Evolutionary conservation across 2,888 invertebrate species (phyloP).

Genomic region (Sphecodes monilicornis): DNA sequence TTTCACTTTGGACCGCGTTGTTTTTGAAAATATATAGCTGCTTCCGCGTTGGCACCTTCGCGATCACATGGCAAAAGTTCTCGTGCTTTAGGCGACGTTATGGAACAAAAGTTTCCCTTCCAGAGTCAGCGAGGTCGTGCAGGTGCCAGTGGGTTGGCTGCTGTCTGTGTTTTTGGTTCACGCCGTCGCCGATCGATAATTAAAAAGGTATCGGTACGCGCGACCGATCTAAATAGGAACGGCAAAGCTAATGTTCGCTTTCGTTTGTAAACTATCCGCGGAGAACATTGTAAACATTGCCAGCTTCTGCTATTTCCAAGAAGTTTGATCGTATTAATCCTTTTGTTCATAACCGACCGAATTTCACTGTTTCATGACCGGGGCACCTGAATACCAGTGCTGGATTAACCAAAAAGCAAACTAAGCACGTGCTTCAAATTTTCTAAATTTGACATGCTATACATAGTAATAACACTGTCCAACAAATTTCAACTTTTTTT

Average conservation of each 20-base stretch:
- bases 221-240: conserved; percentile 25
- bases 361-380: not conserved
- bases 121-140: conserved; percentile 46
- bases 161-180: conserved; percentile 38
- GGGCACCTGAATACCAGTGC: no score
- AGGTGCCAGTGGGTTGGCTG: conserved; percentile 14
- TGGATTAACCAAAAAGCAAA: no score
- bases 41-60: not conserved
- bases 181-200: conserved; percentile 54
- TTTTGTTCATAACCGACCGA: not conserved
- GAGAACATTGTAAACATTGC: not conserved
- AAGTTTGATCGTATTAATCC: not conserved
- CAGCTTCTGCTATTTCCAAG: not conserved
- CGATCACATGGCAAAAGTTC: conserved; percentile 19
- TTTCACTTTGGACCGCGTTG: not conserved
- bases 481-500: no score
- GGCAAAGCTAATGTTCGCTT: not conserved
- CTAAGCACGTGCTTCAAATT: no score
- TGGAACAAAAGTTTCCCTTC: conserved; percentile 41
- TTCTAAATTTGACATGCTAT: no score
- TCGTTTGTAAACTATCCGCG: not conserved
- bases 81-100: not conserved
- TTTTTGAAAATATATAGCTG: not conserved
- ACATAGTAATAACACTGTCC: no score
- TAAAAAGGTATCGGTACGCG: conserved; percentile 50